Base-by-base conservation (phyloP, 2,113 vertebrate species). In the Symphodus melops region DNA sequence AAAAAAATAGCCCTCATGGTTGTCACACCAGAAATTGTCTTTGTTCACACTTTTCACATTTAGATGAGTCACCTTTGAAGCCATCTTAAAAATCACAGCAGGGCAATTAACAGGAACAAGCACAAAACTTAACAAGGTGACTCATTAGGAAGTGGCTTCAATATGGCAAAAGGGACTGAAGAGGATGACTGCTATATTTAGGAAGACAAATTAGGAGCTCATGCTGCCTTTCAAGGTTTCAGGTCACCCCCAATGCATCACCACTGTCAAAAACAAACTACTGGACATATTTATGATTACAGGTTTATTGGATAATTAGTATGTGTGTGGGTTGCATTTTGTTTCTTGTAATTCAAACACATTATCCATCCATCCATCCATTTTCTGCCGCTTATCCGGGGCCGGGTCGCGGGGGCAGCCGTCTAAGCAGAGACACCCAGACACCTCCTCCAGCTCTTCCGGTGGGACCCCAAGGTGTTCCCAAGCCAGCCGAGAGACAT, bases 11-110 rank as follows among this genome's bases (percentile, higher is more conserved):
- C 16, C 17, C 5, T 19, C 23, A 23, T 37, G 3, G 8, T 33
- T 44, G 13, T 19, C 23, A 68, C n/a, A 49, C 17, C 10, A 19
- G 17, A 4, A 4, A 62, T 55, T 52, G 9, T 23, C 67, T 42
- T n/a, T n/a, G 20, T n/a, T 42, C 58, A 62, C 23, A 62, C 66
- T 28, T 37, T 33, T 5, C 19, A 11, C 28, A 60, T 63, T 54
- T 3, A 81, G 25, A 71, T 79, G 54, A 82, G 53, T 82, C 79
- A 82, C 58, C 11, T 55, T 72, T 60, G 51, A 72, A 75, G 36
- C 20, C 52, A 62, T 74, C 51, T 72, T 19, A 33, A 68, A 56
- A 58, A 39, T 65, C 63, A 68, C 63, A 75, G 10, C 60, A 28
- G 49, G 6, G 20, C 41, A 68, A 53, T 60, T 59, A 76, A 56